A percentile compares a stretch with the other conserved stretches of the same genome.
phyloP scores from a whole-genome alignment of 2,888 invertebrate species.

The Sarcophaga rosellei region DNA sequence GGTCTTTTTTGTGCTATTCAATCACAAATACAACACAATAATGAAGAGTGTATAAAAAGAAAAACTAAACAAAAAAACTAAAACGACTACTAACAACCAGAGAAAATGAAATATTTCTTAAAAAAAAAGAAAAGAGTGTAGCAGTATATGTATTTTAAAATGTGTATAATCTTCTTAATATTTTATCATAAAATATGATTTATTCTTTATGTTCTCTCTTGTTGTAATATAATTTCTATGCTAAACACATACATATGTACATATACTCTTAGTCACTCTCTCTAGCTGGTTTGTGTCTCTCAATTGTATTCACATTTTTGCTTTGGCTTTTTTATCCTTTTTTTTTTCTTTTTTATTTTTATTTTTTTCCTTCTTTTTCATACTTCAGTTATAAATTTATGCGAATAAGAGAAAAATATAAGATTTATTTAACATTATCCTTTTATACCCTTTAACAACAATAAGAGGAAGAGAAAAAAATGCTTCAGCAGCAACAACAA shows the following conservation, averaged over 20 bases:
- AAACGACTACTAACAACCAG: too few species aligned
- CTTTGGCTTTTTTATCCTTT: not conserved
- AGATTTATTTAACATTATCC: conserved; percentile 2
- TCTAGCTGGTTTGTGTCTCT: not conserved
- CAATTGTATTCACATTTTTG: not conserved
- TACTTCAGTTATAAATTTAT: not conserved
- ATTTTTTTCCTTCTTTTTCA: not conserved
- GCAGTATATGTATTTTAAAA: too few species aligned
- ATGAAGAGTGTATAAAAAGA: too few species aligned
- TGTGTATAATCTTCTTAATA: too few species aligned
- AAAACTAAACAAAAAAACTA: too few species aligned
- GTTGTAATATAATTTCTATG: not conserved
- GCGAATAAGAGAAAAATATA: not conserved
- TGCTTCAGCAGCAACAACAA: too few species aligned
- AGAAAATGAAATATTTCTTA: too few species aligned
- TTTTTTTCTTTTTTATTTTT: not conserved
- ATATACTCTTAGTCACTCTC: not conserved
- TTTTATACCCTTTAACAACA: not conserved
- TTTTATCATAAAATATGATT: conserved; percentile 22
- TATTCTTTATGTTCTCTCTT: not conserved
- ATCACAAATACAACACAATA: not conserved
- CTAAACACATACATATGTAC: too few species aligned
- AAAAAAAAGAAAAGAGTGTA: too few species aligned
- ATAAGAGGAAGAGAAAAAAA: too few species aligned
- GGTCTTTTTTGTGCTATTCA: not conserved